phyloP scores from a whole-genome alignment of 2,888 invertebrate genomes.

The Magallana nippona region DNA sequence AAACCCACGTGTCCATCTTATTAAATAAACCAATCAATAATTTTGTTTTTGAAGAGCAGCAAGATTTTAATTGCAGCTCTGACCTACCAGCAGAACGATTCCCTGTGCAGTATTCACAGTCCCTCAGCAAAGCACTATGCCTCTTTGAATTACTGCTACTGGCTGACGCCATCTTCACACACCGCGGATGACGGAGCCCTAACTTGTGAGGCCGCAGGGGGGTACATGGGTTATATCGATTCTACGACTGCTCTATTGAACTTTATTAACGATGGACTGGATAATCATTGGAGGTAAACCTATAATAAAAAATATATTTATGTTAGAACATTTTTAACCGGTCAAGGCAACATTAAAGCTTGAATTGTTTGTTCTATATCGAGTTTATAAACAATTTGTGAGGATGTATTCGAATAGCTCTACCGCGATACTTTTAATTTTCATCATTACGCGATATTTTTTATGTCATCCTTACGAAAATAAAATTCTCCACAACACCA shows the following conservation, averaged over 20 bases:
- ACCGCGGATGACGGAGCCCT: background rate
- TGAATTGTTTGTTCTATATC: too few species aligned
- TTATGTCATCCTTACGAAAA: too few species aligned
- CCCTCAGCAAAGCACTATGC: background rate
- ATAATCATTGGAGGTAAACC: conserved; percentile 16
- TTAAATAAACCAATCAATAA: too few species aligned
- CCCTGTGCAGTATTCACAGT: background rate
- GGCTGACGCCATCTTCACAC: background rate
- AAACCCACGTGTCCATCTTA: too few species aligned
- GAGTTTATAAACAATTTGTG: too few species aligned
- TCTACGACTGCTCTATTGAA: background rate
- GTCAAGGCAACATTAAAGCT: too few species aligned
- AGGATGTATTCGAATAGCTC: too few species aligned
- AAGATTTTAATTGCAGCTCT: background rate
- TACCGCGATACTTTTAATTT: too few species aligned
- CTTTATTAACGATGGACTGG: background rate
- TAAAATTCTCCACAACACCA: too few species aligned
- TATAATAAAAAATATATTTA: background rate
- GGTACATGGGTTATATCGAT: background rate
- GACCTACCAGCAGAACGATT: background rate
- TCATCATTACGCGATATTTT: too few species aligned
- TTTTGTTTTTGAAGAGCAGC: too few species aligned
- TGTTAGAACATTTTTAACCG: background rate
- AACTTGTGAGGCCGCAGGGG: background rate
- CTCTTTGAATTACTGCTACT: background rate